phyloP scores from a whole-genome alignment of 2,797 vertebrate genomes.

The Rhincodon typus region DNA sequence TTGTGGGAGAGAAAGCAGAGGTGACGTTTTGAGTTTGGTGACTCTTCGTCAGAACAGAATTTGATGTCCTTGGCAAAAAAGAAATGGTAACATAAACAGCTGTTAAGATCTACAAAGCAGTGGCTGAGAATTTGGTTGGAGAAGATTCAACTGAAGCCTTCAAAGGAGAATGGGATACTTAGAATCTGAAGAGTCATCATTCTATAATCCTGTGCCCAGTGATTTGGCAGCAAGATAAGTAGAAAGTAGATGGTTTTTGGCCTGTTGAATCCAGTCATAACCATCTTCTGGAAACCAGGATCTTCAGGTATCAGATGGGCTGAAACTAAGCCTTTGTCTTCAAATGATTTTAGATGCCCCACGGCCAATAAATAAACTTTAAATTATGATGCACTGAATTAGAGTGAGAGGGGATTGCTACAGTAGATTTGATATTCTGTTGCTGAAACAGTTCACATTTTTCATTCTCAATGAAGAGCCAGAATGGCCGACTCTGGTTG shows the following conservation, averaged over 20 bases:
- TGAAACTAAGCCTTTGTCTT: not conserved
- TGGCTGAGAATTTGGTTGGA: no score
- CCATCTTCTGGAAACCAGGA: not conserved
- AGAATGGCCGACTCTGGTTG: not conserved
- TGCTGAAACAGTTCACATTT: not conserved
- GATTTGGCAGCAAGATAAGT: not conserved
- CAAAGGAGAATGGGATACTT: no score
- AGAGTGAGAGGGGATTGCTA: not conserved
- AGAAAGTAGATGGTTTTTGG: not conserved
- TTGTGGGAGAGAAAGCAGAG: no score
- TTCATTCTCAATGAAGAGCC: not conserved
- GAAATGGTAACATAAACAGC: not conserved
- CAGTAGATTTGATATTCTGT: not conserved
- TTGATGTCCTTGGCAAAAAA: not conserved
- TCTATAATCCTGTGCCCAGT: no score
- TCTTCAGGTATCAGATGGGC: not conserved
- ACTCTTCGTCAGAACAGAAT: no score
- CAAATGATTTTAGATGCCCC: not conserved
- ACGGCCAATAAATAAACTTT: not conserved
- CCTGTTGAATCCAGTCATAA: not conserved
- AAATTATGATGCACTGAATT: not conserved
- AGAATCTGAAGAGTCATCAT: no score
- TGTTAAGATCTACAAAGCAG: not conserved
- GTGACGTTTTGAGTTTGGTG: no score
- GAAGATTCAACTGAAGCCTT: no score